Percentiles rank a stretch among this genome's conserved stretches.
phyloP scores from a whole-genome alignment of 2,113 vertebrate species.

The Herpetotheres cachinnans region DNA sequence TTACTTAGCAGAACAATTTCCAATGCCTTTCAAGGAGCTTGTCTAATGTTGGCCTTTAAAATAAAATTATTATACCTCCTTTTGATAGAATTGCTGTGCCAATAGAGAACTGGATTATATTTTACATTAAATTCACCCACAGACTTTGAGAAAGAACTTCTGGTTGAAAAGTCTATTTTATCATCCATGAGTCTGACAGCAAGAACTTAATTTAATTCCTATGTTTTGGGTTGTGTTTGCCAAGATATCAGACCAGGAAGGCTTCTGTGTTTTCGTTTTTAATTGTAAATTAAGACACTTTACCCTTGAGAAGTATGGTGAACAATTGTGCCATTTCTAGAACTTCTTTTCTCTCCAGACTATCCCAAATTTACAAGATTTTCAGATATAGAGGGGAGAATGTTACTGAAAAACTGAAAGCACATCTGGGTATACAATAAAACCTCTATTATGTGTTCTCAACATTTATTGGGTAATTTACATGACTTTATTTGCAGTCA shows the following conservation, averaged over 20 bases:
- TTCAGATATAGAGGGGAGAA: neutral
- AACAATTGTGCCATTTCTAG: neutral
- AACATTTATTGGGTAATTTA: neutral
- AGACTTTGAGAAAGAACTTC: neutral
- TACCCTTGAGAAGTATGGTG: neutral
- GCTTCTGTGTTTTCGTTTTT: neutral
- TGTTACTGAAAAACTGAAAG: neutral
- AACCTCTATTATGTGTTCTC: neutral
- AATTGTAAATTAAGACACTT: neutral
- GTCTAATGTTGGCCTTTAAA: neutral
- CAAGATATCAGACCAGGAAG: neutral
- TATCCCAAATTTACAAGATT: neutral
- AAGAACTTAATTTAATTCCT: neutral
- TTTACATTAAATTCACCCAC: neutral
- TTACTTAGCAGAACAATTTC: neutral
- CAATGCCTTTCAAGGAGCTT: neutral
- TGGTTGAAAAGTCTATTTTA: neutral
- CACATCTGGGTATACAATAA: neutral
- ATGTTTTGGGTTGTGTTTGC: neutral
- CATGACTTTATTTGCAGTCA: neutral
- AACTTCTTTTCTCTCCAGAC: neutral
- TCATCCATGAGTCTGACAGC: neutral
- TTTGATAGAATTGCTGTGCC: neutral
- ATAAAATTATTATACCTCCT: neutral
- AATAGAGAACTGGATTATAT: neutral